Percentiles rank a stretch among this genome's conserved stretches.
Evolutionary conservation across 2,888 invertebrate genomes (phyloP).

Genomic region (Timema podura): DNA sequence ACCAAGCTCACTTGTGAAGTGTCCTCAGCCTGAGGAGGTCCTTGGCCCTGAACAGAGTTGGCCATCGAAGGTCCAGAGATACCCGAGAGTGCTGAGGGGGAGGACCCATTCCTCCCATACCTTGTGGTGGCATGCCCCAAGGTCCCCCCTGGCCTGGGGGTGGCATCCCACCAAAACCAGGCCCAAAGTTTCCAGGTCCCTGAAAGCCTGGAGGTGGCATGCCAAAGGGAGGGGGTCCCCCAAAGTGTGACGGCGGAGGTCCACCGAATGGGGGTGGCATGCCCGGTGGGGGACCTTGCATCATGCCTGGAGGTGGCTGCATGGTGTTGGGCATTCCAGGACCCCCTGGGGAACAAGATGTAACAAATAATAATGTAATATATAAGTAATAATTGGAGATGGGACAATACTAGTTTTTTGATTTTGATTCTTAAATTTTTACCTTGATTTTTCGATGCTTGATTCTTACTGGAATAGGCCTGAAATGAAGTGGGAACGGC

Average conservation of each 20-base stretch:
- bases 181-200: slow-evolving; percentile 38
- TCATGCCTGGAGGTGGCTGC: slow-evolving; percentile 35
- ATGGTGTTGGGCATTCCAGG: slow-evolving; percentile 35
- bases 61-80: slow-evolving; percentile 26
- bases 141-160: slow-evolving; percentile 36
- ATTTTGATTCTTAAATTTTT: no score
- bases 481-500: no score
- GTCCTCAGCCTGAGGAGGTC: slow-evolving; percentile 20
- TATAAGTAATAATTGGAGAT: no score
- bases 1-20: slow-evolving; percentile 18
- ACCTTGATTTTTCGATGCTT: no score
- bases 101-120: slow-evolving; percentile 33
- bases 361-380: background rate
- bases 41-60: slow-evolving; percentile 7
- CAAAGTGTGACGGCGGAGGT: slow-evolving; percentile 38
- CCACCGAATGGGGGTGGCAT: slow-evolving; percentile 38
- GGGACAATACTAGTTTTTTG: no score
- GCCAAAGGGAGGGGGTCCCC: slow-evolving; percentile 54
- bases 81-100: slow-evolving; percentile 24
- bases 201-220: slow-evolving; percentile 67
- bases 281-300: slow-evolving; percentile 34
- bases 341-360: slow-evolving; percentile 19
- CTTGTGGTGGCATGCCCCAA: slow-evolving; percentile 42
- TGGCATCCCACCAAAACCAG: slow-evolving; percentile 45
- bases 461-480: no score